These are phyloP conservation scores for Cephus sareptanus DNA, from an alignment of 2,888 invertebrate genomes.

Conservation along the genomic window DNA sequence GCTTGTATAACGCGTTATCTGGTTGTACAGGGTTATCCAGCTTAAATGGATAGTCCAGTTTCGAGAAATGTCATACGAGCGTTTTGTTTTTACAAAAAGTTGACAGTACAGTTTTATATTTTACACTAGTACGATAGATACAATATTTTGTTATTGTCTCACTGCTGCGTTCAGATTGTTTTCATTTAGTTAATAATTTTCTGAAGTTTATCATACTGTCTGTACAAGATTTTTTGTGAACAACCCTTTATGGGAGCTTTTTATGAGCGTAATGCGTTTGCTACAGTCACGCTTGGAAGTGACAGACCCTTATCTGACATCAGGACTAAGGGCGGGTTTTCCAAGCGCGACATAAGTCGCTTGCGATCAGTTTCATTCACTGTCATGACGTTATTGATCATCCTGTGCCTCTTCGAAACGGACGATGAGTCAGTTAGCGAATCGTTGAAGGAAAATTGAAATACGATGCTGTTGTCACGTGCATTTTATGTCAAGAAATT, in stretches of 20 bases:
- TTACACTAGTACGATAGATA: not conserved
- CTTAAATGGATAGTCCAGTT: not conserved
- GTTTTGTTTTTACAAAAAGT: not conserved
- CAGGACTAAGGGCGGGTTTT: not conserved
- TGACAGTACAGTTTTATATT: not conserved
- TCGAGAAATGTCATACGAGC: not conserved
- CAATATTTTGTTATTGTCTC: not conserved
- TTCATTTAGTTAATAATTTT: not conserved
- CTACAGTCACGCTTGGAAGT: not conserved
- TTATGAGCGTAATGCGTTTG: not conserved
- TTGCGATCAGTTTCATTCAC: slow-evolving; percentile 3
- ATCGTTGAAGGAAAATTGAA: not conserved
- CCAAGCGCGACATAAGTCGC: slow-evolving; percentile 1
- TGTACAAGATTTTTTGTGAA: not conserved
- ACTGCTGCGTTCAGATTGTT: no score
- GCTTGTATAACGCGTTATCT: not conserved
- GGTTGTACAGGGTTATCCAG: not conserved
- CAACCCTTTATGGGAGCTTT: not conserved
- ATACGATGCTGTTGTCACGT: not conserved
- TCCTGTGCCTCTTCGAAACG: not conserved
- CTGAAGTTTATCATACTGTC: not conserved
- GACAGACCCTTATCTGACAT: not conserved
- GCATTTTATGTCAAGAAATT: not conserved
- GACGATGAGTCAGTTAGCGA: not conserved
- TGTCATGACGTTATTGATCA: not conserved